Evolutionary conservation across 2,888 invertebrate genomes (phyloP), one percentile per base, ranked within the genome.

Genomic region (Gymnosoma rotundatum): DNA sequence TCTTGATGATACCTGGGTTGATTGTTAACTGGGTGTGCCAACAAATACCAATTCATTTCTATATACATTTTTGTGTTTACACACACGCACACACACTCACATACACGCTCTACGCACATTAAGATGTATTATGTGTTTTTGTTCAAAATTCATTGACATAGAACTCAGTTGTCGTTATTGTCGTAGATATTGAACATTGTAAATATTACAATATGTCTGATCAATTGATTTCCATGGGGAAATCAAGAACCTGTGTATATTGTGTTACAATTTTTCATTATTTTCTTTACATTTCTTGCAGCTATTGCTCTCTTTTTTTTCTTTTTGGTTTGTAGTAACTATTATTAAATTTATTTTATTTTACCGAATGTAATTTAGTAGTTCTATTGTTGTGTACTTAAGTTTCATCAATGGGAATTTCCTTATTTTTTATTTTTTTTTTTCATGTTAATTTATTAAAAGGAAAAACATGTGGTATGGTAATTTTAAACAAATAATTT

Each of bases 171-270:
- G 58, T 45, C 73, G 69, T 54, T 64, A 32, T 72, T 76, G 72
- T 67, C 56, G 25, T 58, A 75, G 63, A 50, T 63, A 72, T 66
- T 79, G 72, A 56, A 63, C 45, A 75, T 14, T 50, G 38, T 20
- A 75, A 75, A 75, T 69, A 72, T 69, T 75, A 21, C 50, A 69
- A 63, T 75, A 81, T 69, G 81, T 70, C 69, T 81, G 81, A 81
- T 81, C 75, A 54, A 56, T 64, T 84, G 83, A 84, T 84, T 84
- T 84, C 83, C 83, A 80, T 56, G 45, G 76, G 83, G 83, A 84
- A 84, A 84, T 84, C 80, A 84, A 81, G 56, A 50, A 80, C 36
- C 74, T 38, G 21, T 80, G 36, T 74, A 42, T 63, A 75, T 75
- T 69, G 74, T 75, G 56, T 58, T 58, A 66, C 56, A 72, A 58